Evolutionary conservation across 1,140 invertebrate genomes (phyloP).

Genomic region (Nautilus pompilius): DNA sequence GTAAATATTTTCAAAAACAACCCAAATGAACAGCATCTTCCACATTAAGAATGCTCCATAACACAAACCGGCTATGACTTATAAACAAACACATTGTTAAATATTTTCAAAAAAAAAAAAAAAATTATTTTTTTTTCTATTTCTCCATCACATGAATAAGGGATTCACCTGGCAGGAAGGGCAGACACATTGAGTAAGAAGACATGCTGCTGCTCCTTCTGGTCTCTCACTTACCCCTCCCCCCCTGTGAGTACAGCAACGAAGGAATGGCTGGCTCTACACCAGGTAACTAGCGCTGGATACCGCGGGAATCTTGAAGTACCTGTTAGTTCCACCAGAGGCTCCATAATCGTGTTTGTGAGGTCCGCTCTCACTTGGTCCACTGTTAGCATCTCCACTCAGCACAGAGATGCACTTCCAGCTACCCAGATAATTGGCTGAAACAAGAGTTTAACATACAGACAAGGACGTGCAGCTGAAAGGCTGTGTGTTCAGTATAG

Average conservation of each 20-base stretch:
- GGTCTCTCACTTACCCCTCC: no score
- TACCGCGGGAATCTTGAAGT: constrained; percentile 77
- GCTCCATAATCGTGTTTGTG: constrained; percentile 7
- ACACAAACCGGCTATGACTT: no score
- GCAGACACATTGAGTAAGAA: no score
- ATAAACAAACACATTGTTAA: no score
- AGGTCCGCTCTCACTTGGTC: constrained; percentile 18
- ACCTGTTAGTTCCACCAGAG: constrained; percentile 52
- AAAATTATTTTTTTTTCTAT: neutral
- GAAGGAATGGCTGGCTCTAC: constrained; percentile 64
- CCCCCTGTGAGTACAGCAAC: neutral
- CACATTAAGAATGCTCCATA: no score
- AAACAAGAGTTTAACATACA: no score
- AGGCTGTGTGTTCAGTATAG: no score
- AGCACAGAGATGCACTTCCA: constrained; percentile 85
- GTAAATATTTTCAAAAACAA: no score
- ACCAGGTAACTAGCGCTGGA: constrained; percentile 75
- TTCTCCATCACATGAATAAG: neutral
- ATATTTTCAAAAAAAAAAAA: no score
- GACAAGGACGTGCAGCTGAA: no score
- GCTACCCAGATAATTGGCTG: constrained; percentile 82
- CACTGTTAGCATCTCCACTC: constrained; percentile 75
- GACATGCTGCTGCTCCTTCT: no score
- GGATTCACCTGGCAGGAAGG: neutral
- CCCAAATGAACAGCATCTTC: no score